Evolutionary conservation across 2,888 invertebrate genomes (phyloP).

Genomic region (Sinelater perroti): DNA sequence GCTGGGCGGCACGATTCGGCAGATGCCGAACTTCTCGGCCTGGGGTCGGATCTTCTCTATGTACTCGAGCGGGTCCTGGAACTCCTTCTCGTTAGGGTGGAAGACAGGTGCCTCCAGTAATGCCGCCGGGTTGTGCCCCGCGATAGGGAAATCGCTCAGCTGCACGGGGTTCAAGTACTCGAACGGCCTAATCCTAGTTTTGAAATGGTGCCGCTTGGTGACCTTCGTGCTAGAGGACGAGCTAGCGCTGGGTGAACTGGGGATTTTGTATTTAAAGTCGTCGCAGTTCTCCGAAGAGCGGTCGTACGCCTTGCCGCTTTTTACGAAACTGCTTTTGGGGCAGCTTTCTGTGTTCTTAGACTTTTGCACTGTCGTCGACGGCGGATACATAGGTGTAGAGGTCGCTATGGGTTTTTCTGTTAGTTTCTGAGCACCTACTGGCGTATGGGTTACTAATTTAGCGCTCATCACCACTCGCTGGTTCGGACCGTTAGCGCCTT

Average conservation of each 20-base stretch:
- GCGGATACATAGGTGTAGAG: constrained; percentile 57
- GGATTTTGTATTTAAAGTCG: constrained; percentile 58
- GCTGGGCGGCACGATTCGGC: constrained; percentile 84
- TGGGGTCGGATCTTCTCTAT: constrained; percentile 80
- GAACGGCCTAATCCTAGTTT: constrained; percentile 47
- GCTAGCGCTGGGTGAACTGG: constrained; percentile 60
- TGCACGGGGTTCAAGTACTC: constrained; percentile 54
- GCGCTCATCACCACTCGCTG: constrained; percentile 72
- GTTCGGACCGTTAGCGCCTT: constrained; percentile 70
- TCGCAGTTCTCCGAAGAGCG: constrained; percentile 45
- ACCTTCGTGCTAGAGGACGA: constrained; percentile 59
- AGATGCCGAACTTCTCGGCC: constrained; percentile 85
- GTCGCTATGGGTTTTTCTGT: constrained; percentile 36
- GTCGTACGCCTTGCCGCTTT: constrained; percentile 27
- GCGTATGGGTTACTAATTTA: constrained; percentile 70
- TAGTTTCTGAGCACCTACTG: constrained; percentile 31
- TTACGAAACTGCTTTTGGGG: background rate
- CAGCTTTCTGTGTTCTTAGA: constrained; percentile 59
- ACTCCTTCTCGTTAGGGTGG: constrained; percentile 83
- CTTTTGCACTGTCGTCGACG: constrained; percentile 65
- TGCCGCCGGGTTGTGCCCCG: constrained; percentile 61
- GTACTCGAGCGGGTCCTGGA: constrained; percentile 85
- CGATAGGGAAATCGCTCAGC: constrained; percentile 59
- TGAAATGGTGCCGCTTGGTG: constrained; percentile 51
- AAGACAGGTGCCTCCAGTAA: constrained; percentile 81